A percentile compares a stretch with the other conserved stretches of the same genome.
phyloP scores from a whole-genome alignment of 2,888 invertebrate species.

The Neoscelio sp. region DNA sequence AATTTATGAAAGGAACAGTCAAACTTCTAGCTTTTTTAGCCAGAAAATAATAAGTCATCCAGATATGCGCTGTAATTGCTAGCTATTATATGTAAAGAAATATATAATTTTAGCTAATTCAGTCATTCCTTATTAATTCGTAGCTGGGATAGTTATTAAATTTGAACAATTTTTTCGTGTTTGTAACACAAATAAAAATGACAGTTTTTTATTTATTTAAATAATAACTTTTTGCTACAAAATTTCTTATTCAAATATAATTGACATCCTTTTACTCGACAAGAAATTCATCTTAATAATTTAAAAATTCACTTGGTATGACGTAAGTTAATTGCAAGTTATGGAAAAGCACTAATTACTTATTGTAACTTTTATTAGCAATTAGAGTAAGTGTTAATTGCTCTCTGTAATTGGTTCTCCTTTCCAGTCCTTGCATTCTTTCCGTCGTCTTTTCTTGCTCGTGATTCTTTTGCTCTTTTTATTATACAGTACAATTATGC shows the following conservation, averaged over 20 bases:
- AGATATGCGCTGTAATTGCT: too few species aligned
- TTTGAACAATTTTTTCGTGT: too few species aligned
- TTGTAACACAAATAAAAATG: not conserved
- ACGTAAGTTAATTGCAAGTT: constrained; percentile 78
- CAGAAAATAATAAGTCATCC: too few species aligned
- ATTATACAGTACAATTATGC: constrained; percentile 31
- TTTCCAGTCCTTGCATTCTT: constrained; percentile 62
- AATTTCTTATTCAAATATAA: too few species aligned
- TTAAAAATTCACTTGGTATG: constrained; percentile 13
- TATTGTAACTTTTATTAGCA: constrained; percentile 79
- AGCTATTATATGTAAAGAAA: too few species aligned
- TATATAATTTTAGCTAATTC: too few species aligned
- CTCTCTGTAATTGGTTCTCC: constrained; percentile 76
- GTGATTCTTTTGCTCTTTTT: constrained; percentile 55
- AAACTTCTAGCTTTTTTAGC: too few species aligned
- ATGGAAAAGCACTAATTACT: constrained; percentile 77
- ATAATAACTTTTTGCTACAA: too few species aligned
- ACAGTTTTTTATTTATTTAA: too few species aligned
- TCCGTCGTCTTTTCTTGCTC: constrained; percentile 52
- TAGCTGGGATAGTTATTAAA: too few species aligned
- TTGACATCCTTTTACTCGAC: not conserved
- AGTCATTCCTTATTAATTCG: too few species aligned
- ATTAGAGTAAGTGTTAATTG: constrained; percentile 78
- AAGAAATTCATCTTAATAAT: constrained; percentile 3
- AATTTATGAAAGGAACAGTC: too few species aligned